These are phyloP conservation scores for Gouania willdenowi DNA, from an alignment of 2,797 vertebrate genomes.

Conservation along the genomic window DNA sequence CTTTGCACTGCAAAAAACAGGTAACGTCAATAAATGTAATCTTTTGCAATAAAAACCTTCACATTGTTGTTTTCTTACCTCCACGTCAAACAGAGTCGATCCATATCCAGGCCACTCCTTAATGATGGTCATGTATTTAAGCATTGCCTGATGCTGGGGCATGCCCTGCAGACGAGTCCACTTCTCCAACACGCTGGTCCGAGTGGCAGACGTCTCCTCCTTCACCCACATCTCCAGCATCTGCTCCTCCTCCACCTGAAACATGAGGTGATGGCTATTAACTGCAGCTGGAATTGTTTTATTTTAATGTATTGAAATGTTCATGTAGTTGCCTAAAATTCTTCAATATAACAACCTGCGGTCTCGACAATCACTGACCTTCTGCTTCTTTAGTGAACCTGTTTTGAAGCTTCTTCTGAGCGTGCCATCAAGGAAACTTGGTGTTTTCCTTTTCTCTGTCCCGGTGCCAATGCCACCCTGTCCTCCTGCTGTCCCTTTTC, in stretches of 20 bases:
- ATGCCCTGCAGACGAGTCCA: slow-evolving; percentile 88
- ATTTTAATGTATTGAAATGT: no score
- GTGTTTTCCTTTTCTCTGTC: slow-evolving; percentile 82
- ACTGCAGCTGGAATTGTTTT: background rate
- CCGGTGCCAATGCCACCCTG: slow-evolving; percentile 37
- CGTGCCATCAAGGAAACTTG: slow-evolving; percentile 88
- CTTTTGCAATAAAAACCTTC: background rate
- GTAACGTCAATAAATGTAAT: background rate
- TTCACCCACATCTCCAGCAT: slow-evolving; percentile 97
- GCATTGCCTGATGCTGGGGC: slow-evolving; percentile 91
- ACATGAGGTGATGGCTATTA: background rate
- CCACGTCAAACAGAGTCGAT: slow-evolving; percentile 91
- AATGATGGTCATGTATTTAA: slow-evolving; percentile 88
- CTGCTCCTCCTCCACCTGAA: slow-evolving; percentile 88
- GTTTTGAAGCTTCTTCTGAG: slow-evolving; percentile 90
- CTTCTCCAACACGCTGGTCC: slow-evolving; percentile 87
- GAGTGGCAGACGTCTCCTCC: slow-evolving; percentile 89
- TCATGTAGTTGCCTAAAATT: no score
- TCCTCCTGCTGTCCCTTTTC: slow-evolving; percentile 47
- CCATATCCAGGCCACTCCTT: slow-evolving; percentile 94
- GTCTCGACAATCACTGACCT: slow-evolving; percentile 58
- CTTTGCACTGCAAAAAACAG: slow-evolving; percentile 80
- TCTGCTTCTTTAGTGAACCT: slow-evolving; percentile 89
- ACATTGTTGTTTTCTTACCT: slow-evolving; percentile 68
- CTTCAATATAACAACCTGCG: no score